Evolutionary conservation across 2,888 invertebrate genomes (phyloP), one percentile per base, ranked within the genome.

Genomic region (Acanthosoma haemorrhoidale): DNA sequence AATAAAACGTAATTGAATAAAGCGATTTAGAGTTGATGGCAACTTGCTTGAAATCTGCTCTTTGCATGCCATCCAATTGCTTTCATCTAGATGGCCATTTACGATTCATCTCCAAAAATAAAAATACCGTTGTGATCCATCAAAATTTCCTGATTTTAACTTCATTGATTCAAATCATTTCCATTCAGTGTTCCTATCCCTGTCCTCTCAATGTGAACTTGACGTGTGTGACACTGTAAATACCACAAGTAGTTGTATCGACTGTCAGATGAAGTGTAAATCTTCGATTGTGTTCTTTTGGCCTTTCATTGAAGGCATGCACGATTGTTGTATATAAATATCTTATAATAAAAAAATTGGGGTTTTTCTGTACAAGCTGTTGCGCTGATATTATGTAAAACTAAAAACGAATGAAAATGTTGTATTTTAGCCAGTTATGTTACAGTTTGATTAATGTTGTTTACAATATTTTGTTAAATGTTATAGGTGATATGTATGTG

Each of bases 291-390:
- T 61, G 32, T 61, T 61, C 21, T 13, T 34, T 61, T 61, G 61
- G 61, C 61, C 61, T 61, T 59, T 61, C 36, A 9, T 51, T 25
- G n/a, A 61, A 61, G 61, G 61, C 16, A 13, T 61, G 61, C 61
- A 61, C 61, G 61, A 61, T 61, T 61, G 61, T 61, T 61, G 21
- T 61, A 61, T 38, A 61, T 34, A 32, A 61, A 36, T 38, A 61
- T 61, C 18, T 36, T 21, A 34, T 36, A 36, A 32, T 61, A 21
- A 21, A 61, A 38, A 32, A 16, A 25, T 25, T 61, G 36, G 34
- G 32, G 34, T 34, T 11, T 36, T 38, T 36, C 61, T 38, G 16
- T 34, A 36, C n/a, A 61, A 61, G 61, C 61, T 61, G 61, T 61
- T 61, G 61, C 51, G 51, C 61, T 61, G 59, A 61, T 36, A 61